Base-by-base conservation (phyloP, 2,888 invertebrate species). In the Anagyrus pseudococci region DNA sequence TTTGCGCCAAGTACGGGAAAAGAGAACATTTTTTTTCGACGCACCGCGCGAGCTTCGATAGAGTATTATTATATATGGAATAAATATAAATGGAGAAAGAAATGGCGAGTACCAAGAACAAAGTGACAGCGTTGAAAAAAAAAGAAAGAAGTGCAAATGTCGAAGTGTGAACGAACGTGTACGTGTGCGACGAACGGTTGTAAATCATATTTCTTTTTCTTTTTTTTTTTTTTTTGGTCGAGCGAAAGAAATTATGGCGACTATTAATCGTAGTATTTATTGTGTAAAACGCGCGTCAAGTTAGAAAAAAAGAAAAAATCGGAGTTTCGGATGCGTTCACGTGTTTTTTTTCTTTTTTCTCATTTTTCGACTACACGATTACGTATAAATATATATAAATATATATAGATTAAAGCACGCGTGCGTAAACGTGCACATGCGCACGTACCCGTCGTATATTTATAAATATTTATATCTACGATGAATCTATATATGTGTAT, bases 251-350 rank as follows among this genome's bases (percentile, higher is more conserved):
- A 49, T 43, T 25, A 29, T 33, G 29, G 29, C 62, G 62, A 47
- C 44, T n/a, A 19, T 41, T 62, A 62, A 46, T 58, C 54, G 58
- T 63, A 63, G 62, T 66, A 66, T 66, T 66, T 63, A 66, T 63
- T 66, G 48, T 66, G 59, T 59, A 60, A 61, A 58, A 62, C 66
- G 56, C 47, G 43, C 40, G 57, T 52, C 13, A 10, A 50, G 33
- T 33, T 13, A 55, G n/a, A n/a, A 8, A 33, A 48, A 47, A 17
- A 8, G 26, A n/a, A n/a, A n/a, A n/a, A n/a, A n/a, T n/a, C n/a
- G n/a, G n/a, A 49, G 55, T 54, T 60, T 49, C 29, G 37, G 48
- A 43, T 50, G 43, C 56, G 43, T 54, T 43, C 4, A 22, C 15
- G 15, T 29, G 17, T 56, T 15, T 43, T 23, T 17, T 33, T 40